Base-by-base conservation (phyloP, 1,140 invertebrate genomes). In the Drosophila hydei region DNA sequence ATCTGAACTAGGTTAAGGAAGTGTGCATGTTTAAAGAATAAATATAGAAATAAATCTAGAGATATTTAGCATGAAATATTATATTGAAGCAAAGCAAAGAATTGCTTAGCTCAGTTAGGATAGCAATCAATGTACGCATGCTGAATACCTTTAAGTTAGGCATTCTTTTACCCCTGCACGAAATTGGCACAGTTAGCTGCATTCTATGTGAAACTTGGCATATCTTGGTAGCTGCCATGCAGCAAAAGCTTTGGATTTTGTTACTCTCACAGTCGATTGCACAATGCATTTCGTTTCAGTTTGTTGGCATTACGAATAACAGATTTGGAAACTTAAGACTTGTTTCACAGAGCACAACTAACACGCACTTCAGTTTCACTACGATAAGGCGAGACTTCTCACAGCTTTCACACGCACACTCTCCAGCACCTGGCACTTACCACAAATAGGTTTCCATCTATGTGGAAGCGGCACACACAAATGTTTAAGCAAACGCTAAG, bases 401-500 rank as follows among this genome's bases (percentile, higher is more conserved):
- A 51, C 61, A 56, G 54, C 54, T 56, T 43, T 56, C 54, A 71
- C 54, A 36, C 27, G 14, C 19, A 38, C 23, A 36, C 30, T 69
- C 33, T 18, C 30, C 42, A 62, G n/a, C n/a, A n/a, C 36, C 8
- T 6, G 14, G 2, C 11, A 6, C 62, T 59, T 72, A 72, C 69
- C 69, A 72, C 21, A 67, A 48, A 42, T 68, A 67, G 43, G 21
- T 47, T 60, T 72, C 69, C 69, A 72, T 72, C 30, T 33, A 33
- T 33, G 30, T 33, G 30, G 30, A 11, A 11, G 30, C 9, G 25
- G 68, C 45, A 36, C 18, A 52, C 36, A 36, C 5, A 58, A 36
- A 51, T 56, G 30, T 45, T 51, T 43, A 23, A 21, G 38, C 21
- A 54, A 45, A 70, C 33, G n/a, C 50, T 64, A n/a, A 54, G 30